Conservation (phyloP, 1,140 invertebrate genomes). For the Temnothorax longispinosus region DNA sequence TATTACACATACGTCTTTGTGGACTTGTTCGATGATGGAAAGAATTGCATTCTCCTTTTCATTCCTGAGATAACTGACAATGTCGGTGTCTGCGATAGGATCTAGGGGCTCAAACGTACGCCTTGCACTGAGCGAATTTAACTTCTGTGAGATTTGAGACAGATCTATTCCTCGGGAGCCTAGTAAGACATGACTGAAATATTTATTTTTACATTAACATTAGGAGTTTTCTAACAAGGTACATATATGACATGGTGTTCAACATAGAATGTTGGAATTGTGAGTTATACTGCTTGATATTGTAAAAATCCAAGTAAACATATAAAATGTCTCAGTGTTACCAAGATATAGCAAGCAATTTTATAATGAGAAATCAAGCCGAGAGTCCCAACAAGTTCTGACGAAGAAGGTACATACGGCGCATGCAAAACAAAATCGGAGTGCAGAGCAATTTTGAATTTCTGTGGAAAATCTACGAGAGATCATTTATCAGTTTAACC, state of each 20-base stretch:
- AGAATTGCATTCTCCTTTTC: slow-evolving; percentile 97
- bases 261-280: too few relatives aligned
- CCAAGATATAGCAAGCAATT: too few relatives aligned
- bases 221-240: not conserved
- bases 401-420: too few relatives aligned
- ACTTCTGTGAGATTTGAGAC: slow-evolving; percentile 95
- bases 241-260: not conserved
- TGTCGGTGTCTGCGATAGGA: slow-evolving; percentile 95
- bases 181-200: slow-evolving; percentile 94
- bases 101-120: slow-evolving; percentile 95
- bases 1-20: slow-evolving; percentile 89
- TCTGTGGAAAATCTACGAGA: not conserved
- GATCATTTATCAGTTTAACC: not conserved
- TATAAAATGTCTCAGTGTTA: not conserved
- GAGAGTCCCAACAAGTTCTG: too few relatives aligned
- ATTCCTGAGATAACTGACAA: slow-evolving; percentile 95
- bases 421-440: too few relatives aligned
- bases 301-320: not conserved
- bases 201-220: not conserved
- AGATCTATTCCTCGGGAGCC: slow-evolving; percentile 97
- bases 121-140: slow-evolving; percentile 94
- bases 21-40: slow-evolving; percentile 95
- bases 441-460: too few relatives aligned
- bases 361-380: too few relatives aligned
- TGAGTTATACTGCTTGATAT: not conserved